Evolutionary conservation across 2,797 vertebrate species (phyloP).

Genomic region (Amblyraja radiata): DNA sequence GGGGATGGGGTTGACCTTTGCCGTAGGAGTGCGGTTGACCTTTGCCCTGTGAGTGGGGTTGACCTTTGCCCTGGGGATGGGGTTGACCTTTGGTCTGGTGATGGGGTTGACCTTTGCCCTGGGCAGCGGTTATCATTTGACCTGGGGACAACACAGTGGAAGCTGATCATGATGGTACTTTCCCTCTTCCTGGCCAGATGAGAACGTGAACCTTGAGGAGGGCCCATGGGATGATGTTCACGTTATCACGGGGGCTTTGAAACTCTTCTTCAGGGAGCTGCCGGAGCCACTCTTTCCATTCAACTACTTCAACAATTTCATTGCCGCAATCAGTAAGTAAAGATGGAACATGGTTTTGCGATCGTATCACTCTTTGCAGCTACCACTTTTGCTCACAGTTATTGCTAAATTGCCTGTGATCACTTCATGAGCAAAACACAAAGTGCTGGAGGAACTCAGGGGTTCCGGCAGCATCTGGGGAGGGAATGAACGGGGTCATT

Average conservation of each 20-base stretch:
- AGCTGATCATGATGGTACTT: not conserved
- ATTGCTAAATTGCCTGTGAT: not conserved
- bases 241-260: constrained; percentile 81
- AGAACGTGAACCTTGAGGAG: constrained; percentile 77
- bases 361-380: too few species aligned
- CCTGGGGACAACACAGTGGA: not conserved
- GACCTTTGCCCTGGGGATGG: too few species aligned
- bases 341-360: not conserved
- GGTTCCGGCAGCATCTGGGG: too few species aligned
- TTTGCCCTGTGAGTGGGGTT: too few species aligned
- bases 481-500: too few species aligned
- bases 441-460: too few species aligned
- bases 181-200: constrained; percentile 58
- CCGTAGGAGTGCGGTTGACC: too few species aligned
- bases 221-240: constrained; percentile 90
- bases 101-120: too few species aligned
- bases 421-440: not conserved
- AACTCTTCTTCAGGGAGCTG: constrained; percentile 85
- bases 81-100: too few species aligned
- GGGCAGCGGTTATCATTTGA: too few species aligned
- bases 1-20: too few species aligned
- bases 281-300: constrained; percentile 81
- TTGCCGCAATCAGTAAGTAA: constrained; percentile 79
- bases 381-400: not conserved
- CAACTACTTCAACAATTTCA: constrained; percentile 75